Conservation (phyloP, 1,140 invertebrate species). For the Neotoxoptera formosana region DNA sequence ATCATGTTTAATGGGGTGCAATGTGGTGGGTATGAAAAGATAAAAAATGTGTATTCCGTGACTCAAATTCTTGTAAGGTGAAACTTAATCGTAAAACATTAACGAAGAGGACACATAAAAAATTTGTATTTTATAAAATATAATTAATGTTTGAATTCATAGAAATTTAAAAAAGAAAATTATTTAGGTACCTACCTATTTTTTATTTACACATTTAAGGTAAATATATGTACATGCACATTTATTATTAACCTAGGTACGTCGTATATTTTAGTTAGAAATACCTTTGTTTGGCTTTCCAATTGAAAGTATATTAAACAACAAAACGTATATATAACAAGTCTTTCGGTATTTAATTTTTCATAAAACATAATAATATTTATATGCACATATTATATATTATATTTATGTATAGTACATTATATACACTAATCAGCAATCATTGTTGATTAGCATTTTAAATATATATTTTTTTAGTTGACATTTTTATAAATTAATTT, state of each 20-base stretch:
- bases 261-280: too few relatives aligned
- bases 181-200: not conserved
- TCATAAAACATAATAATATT: not conserved
- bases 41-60: not conserved
- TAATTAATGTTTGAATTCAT: not conserved
- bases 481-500: too few relatives aligned
- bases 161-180: not conserved
- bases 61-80: not conserved
- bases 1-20: conserved; percentile 30
- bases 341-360: not conserved
- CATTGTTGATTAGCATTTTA: too few relatives aligned
- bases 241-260: too few relatives aligned
- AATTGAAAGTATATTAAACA: not conserved
- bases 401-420: not conserved
- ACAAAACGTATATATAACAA: not conserved
- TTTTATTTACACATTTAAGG: not conserved
- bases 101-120: not conserved
- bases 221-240: too few relatives aligned
- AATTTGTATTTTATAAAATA: conserved; percentile 5
- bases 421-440: not conserved
- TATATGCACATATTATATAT: not conserved
- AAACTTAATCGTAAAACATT: not conserved
- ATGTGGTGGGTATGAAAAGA: not conserved
- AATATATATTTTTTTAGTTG: not conserved
- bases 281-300: too few relatives aligned